Percentiles rank a stretch among this genome's conserved stretches.
These are phyloP conservation scores for Sebastes fasciatus DNA, from an alignment of 2,113 vertebrate genomes.

Conservation along the genomic window DNA sequence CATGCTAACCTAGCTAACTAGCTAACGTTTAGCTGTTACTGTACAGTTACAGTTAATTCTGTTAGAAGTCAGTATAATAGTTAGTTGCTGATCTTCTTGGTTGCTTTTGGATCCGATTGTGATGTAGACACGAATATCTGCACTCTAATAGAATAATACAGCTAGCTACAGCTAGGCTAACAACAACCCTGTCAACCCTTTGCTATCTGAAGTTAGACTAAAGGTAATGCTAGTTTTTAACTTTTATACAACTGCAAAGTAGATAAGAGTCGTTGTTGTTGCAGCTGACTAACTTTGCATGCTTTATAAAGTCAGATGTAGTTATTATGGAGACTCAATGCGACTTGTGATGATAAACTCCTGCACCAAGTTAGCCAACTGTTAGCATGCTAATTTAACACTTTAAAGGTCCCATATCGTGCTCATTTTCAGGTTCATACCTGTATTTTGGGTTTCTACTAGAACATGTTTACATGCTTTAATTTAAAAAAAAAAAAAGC, in stretches of 20 bases:
- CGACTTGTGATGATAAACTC: neutral
- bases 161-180: constrained; percentile 40
- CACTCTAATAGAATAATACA: neutral
- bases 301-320: neutral
- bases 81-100: accelerated
- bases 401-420: no score
- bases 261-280: neutral
- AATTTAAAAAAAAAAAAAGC: no score
- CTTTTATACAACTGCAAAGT: neutral
- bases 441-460: no score
- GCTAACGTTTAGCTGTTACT: neutral
- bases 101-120: accelerated
- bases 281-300: neutral
- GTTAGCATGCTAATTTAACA: neutral
- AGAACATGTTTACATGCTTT: no score
- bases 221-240: neutral
- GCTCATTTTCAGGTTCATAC: no score
- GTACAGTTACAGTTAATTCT: neutral
- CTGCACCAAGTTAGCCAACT: neutral
- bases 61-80: accelerated
- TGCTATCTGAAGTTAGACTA: neutral
- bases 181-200: constrained; percentile 10
- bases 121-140: neutral
- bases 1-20: constrained; percentile 17
- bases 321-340: neutral